phyloP scores from a whole-genome alignment of 2,113 vertebrate genomes.

The Mesoclemmys tuberculata region DNA sequence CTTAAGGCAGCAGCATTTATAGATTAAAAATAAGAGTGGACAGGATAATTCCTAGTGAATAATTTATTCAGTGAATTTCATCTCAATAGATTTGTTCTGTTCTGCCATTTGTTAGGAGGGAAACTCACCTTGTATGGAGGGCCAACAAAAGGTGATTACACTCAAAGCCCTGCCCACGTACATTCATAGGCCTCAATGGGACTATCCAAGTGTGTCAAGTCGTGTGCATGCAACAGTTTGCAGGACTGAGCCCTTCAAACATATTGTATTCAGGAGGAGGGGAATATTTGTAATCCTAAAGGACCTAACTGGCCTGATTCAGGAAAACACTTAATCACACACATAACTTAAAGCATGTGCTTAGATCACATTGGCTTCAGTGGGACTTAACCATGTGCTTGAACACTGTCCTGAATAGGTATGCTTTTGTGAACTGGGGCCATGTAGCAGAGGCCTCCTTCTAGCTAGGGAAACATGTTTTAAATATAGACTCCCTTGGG shows the following conservation, averaged over 20 bases:
- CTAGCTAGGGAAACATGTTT: neutral
- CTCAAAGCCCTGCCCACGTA: neutral
- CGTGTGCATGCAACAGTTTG: rapidly evolving
- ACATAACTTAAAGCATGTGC: rapidly evolving
- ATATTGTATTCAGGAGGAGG: neutral
- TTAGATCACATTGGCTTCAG: rapidly evolving
- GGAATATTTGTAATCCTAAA: neutral
- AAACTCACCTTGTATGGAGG: neutral
- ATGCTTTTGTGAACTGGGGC: neutral
- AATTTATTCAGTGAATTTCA: neutral
- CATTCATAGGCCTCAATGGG: neutral
- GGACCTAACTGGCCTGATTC: neutral
- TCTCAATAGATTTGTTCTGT: neutral
- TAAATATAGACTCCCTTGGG: neutral
- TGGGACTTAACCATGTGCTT: neutral
- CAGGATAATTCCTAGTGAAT: neutral
- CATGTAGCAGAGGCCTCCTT: neutral
- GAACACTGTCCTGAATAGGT: neutral
- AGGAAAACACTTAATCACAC: rapidly evolving
- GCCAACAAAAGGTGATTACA: neutral
- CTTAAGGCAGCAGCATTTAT: neutral
- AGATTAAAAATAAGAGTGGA: neutral
- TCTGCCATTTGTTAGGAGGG: neutral
- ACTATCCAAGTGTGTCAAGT: neutral
- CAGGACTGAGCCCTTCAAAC: neutral